These are phyloP conservation scores for Lasioglossum calceatum DNA, from an alignment of 2,888 invertebrate genomes.

Conservation along the genomic window DNA sequence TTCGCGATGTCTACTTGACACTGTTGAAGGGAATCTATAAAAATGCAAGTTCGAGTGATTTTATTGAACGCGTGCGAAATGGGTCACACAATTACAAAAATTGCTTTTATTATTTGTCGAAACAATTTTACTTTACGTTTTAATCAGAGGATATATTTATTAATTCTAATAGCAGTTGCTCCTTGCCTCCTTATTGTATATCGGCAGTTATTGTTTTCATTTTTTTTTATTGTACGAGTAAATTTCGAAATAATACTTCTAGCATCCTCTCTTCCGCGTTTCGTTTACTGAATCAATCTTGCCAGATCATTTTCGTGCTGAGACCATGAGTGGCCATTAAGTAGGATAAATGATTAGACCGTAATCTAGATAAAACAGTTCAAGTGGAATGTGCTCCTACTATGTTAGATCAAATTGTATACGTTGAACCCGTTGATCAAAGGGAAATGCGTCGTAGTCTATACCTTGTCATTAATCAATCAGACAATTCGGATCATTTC, in stretches of 20 bases:
- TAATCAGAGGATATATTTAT: background rate
- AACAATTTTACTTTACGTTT: background rate
- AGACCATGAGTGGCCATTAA: background rate
- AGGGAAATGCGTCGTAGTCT: constrained; percentile 38
- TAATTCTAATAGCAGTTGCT: background rate
- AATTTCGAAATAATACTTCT: background rate
- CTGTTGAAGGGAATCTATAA: background rate
- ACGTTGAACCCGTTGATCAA: constrained; percentile 54
- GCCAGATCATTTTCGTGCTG: background rate
- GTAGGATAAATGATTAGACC: background rate
- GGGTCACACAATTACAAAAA: background rate
- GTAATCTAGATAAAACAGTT: constrained; percentile 29
- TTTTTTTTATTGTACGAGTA: background rate
- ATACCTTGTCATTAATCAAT: constrained; percentile 74
- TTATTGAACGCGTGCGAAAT: background rate
- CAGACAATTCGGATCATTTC: constrained; percentile 71
- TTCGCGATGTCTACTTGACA: background rate
- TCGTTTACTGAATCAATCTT: background rate
- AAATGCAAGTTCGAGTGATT: background rate
- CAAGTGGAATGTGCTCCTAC: constrained; percentile 29
- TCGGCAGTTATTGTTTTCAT: background rate
- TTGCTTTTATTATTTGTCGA: background rate
- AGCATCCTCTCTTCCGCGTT: background rate
- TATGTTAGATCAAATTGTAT: constrained; percentile 8
- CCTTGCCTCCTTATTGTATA: too few relatives aligned